phyloP scores from a whole-genome alignment of 2,113 vertebrate species.

The Empidonax traillii region DNA sequence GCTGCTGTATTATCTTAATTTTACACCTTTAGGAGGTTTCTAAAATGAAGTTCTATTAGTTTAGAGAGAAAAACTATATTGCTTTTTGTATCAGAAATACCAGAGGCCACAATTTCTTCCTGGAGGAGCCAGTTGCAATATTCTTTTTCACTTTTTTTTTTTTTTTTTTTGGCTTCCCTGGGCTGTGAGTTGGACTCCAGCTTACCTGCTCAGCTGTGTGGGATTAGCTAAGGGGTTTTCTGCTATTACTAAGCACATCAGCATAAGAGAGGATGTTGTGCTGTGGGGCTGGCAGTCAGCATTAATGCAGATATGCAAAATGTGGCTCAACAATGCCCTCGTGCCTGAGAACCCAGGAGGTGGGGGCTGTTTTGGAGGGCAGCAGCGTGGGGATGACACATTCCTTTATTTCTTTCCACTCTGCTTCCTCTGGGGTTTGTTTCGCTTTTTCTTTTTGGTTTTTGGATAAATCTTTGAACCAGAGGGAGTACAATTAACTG shows the following conservation, averaged over 20 bases:
- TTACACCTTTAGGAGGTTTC: neutral
- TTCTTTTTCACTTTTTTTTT: neutral
- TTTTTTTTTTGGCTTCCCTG: neutral
- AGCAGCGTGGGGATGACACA: neutral
- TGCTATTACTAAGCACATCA: slow-evolving; percentile 8
- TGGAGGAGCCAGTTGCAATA: rapidly evolving
- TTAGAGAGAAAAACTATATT: neutral
- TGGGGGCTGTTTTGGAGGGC: neutral
- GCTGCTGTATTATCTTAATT: neutral
- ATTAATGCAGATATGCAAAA: slow-evolving; percentile 37
- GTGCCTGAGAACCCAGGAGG: neutral
- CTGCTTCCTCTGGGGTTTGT: neutral
- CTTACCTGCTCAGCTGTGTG: neutral
- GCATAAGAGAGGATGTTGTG: neutral
- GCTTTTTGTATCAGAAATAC: rapidly evolving
- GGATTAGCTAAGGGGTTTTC: neutral
- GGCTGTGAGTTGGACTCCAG: neutral
- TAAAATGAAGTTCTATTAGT: neutral
- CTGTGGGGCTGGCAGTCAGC: neutral
- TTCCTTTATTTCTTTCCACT: neutral
- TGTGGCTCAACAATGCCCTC: neutral
- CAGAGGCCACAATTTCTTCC: neutral
- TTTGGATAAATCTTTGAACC: neutral
- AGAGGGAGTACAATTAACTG: neutral
- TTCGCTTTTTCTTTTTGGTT: neutral